Conservation (phyloP, 1,140 invertebrate species). For the Mercenaria mercenaria region DNA sequence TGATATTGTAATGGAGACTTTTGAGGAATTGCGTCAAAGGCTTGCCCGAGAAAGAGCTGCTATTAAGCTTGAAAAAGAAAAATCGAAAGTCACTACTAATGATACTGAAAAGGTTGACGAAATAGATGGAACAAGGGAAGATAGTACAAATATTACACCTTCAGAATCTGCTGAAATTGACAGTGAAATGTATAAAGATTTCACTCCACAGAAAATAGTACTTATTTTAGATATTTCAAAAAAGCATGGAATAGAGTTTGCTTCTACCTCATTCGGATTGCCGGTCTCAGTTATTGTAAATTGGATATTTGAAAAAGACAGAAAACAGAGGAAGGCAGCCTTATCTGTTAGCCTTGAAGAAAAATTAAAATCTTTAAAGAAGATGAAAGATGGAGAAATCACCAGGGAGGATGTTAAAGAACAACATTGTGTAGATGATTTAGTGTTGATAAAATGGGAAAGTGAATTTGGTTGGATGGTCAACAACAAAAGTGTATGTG, state of each 20-base stretch:
- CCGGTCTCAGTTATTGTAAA: slow-evolving; percentile 55
- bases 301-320: slow-evolving; percentile 64
- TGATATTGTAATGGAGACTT: slow-evolving; percentile 56
- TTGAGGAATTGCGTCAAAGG: slow-evolving; percentile 53
- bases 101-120: background rate
- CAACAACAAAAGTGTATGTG: slow-evolving; percentile 31
- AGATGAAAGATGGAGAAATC: background rate
- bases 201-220: slow-evolving; percentile 57
- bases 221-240: slow-evolving; percentile 61
- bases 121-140: background rate
- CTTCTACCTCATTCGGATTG: slow-evolving; percentile 56
- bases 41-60: slow-evolving; percentile 39
- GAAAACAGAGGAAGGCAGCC: slow-evolving; percentile 52
- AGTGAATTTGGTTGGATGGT: slow-evolving; percentile 48
- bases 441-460: background rate
- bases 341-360: slow-evolving; percentile 46
- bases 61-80: slow-evolving; percentile 35
- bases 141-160: background rate
- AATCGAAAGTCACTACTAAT: background rate
- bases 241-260: slow-evolving; percentile 61
- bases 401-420: background rate
- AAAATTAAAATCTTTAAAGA: slow-evolving; percentile 30
- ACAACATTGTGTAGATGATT: background rate
- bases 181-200: slow-evolving; percentile 60
- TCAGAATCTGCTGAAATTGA: background rate